phyloP scores from a whole-genome alignment of 2,888 invertebrate genomes.

The Alloplasta piceator region DNA sequence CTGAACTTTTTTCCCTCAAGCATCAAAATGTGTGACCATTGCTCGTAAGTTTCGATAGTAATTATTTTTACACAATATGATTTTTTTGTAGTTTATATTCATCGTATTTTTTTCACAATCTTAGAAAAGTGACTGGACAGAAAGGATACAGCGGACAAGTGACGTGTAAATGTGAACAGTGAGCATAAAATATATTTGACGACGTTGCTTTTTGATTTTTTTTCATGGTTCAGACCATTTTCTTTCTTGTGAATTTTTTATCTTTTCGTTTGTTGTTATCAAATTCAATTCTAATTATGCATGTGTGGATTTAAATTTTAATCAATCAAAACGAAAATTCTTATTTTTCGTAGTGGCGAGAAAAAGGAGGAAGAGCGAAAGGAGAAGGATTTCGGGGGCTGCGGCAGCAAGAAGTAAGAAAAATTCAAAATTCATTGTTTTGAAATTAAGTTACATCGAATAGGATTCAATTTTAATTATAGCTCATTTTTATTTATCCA shows the following conservation, averaged over 20 bases:
- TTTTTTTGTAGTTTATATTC: background rate
- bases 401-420: conserved; percentile 75
- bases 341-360: conserved; percentile 65
- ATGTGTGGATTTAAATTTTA: background rate
- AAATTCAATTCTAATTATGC: too few relatives aligned
- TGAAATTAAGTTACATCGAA: too few relatives aligned
- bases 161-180: conserved; percentile 76
- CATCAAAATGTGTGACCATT: conserved; percentile 75
- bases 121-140: conserved; percentile 74
- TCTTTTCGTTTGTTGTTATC: too few relatives aligned
- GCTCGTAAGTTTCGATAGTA: conserved; percentile 46
- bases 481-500: too few relatives aligned
- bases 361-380: conserved; percentile 67
- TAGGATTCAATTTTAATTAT: too few relatives aligned
- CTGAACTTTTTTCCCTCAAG: background rate
- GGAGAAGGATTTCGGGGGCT: conserved; percentile 72
- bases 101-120: conserved; percentile 16
- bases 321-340: background rate
- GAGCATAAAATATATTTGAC: conserved; percentile 58
- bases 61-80: too few relatives aligned
- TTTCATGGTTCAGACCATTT: background rate
- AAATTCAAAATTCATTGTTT: background rate
- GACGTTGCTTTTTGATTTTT: background rate
- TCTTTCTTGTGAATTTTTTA: background rate
- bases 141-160: conserved; percentile 77